Evolutionary conservation across 2,888 invertebrate genomes (phyloP), one percentile per base, ranked within the genome.

Genomic region (Aspidiotus destructor): DNA sequence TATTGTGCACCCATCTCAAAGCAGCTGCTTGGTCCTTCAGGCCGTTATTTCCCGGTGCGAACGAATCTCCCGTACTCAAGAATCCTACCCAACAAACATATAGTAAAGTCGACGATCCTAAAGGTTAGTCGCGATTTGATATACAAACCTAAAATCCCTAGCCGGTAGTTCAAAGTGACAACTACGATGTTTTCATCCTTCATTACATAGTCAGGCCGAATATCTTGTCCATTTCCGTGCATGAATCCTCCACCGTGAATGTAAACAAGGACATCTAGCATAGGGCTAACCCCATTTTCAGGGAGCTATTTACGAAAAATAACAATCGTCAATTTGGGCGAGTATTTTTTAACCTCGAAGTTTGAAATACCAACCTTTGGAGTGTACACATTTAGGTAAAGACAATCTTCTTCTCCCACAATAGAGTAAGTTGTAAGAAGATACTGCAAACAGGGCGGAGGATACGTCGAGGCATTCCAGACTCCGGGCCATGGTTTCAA

Each of bases 11-110:
- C 87, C 88, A 89, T 73, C 82, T 81, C 55, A 89, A 76, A 0
- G 87, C 88, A 72, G 85, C 79, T 40, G 80, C 79, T 78, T 89
- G 88, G 79, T 89, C 89, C 74, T 86, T 88, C 42, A 89, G 75
- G 0, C 88, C 89, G 73, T 82, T 83, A 76, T 89, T 89, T 7
- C 86, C 86, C 0, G 89, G 84, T 0, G 86, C 79, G 0, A 81
- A 74, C 0, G 82, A 81, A 72, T 89, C 87, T 48, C 85, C 87
- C 0, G 88, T 87, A 74, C 86, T 87, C 0, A 88, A 78, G 76
- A 90, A 89, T 61, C 89, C 87, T 85, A 74, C n/a, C 69, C 68
- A 64, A 16, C 65, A 41, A 60, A 17, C 54, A 54, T 13, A 54
- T 3, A 16, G n/a, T 54, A 54, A 1, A 11, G 15, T 52, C 2